These are phyloP conservation scores for Heliangelus exortis DNA, from an alignment of 2,797 vertebrate genomes.

Conservation along the genomic window DNA sequence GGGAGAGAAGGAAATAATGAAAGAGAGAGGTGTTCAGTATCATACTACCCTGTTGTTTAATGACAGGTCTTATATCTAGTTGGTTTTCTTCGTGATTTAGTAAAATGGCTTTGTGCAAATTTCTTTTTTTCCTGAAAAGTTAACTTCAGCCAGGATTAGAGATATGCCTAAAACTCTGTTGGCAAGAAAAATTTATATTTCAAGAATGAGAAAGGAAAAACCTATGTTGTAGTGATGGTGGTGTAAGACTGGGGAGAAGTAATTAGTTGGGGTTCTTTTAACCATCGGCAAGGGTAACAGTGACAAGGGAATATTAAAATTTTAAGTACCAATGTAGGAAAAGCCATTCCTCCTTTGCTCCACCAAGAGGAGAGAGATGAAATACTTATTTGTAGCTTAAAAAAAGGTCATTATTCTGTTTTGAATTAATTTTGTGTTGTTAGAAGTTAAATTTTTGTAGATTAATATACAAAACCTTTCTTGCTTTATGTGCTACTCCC, in stretches of 20 bases:
- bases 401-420: neutral
- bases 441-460: neutral
- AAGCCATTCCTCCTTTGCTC: neutral
- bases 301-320: neutral
- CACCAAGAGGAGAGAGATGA: neutral
- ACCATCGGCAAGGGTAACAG: neutral
- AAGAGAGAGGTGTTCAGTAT: neutral
- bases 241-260: neutral
- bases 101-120: neutral
- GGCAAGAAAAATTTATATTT: neutral
- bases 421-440: neutral
- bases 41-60: neutral
- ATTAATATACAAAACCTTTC: neutral
- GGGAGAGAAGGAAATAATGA: too few species aligned
- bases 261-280: neutral
- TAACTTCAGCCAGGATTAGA: neutral
- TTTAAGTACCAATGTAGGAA: neutral
- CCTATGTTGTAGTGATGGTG: neutral
- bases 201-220: neutral
- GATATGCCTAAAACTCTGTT: neutral
- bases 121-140: neutral
- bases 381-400: neutral
- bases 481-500: slow-evolving; percentile 12
- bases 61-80: neutral
- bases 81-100: neutral